Percentiles rank a stretch among this genome's conserved stretches.
phyloP scores from a whole-genome alignment of 2,113 vertebrate species.

The Willisornis vidua region DNA sequence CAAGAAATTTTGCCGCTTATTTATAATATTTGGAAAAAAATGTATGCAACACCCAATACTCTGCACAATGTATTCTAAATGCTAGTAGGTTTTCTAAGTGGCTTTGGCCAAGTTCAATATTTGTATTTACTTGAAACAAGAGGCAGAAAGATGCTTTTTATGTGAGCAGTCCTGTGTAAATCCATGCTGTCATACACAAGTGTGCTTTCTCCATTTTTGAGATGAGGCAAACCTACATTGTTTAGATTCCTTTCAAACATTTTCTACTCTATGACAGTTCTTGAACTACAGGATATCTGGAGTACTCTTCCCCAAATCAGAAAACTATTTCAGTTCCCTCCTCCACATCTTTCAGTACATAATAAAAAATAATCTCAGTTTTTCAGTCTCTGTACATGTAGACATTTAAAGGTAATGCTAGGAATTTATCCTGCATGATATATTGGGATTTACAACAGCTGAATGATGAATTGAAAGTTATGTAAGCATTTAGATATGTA shows the following conservation, averaged over 20 bases:
- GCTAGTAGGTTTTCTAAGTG: background rate
- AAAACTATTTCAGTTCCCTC: background rate
- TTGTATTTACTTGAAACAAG: background rate
- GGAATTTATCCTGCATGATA: conserved; percentile 57
- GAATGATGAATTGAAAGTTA: background rate
- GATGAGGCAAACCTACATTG: background rate
- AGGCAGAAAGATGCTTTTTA: background rate
- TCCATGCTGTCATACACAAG: background rate
- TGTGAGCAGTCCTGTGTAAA: background rate
- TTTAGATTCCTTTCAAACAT: background rate
- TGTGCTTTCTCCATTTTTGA: background rate
- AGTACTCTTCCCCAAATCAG: background rate
- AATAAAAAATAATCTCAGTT: background rate
- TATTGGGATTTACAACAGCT: background rate
- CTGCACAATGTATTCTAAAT: background rate
- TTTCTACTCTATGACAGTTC: background rate
- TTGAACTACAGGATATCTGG: background rate
- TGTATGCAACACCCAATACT: background rate
- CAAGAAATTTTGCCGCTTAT: background rate
- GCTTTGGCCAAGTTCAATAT: background rate
- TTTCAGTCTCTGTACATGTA: background rate
- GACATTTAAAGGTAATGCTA: conserved; percentile 16
- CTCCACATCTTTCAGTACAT: background rate
- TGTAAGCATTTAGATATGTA: background rate
- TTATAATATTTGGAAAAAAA: background rate